These are phyloP conservation scores for Oscheius sp. DNA, from an alignment of 1,140 invertebrate genomes.

Conservation along the genomic window DNA sequence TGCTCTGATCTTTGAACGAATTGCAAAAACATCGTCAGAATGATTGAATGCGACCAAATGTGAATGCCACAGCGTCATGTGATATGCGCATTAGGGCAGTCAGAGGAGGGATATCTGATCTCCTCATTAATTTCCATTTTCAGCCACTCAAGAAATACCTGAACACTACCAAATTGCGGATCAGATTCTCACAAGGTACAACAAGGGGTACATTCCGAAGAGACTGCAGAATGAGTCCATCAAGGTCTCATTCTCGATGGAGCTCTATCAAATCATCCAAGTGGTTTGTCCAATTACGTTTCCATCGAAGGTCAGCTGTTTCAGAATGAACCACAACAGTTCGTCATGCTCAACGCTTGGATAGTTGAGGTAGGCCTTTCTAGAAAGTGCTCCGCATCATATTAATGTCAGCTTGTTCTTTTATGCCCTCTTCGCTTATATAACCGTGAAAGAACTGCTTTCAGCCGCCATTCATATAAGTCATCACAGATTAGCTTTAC, in stretches of 20 bases:
- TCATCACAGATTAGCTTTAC: too few species aligned
- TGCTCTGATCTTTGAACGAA: too few species aligned
- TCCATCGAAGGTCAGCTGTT: background rate
- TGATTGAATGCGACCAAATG: too few species aligned
- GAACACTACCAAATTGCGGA: constrained; percentile 26
- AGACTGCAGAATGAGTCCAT: constrained; percentile 18
- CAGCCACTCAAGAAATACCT: background rate
- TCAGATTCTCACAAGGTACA: constrained; percentile 19
- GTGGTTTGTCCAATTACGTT: constrained; percentile 5
- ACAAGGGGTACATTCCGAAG: constrained; percentile 12
- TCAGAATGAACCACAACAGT: constrained; percentile 44
- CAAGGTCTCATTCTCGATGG: constrained; percentile 39
- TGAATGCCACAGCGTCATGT: too few species aligned
- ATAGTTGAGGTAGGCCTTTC: constrained; percentile 37
- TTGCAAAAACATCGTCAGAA: too few species aligned
- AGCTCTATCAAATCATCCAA: constrained; percentile 35
- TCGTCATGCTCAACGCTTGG: constrained; percentile 38
- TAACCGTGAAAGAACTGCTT: too few species aligned
- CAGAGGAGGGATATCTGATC: too few species aligned
- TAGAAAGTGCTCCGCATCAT: too few species aligned
- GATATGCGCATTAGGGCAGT: too few species aligned
- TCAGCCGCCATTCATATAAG: background rate
- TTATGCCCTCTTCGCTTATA: too few species aligned
- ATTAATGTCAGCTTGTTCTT: too few species aligned
- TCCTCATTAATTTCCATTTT: background rate